Evolutionary conservation across 2,888 invertebrate species (phyloP).

Genomic region (Cephalotes varians): DNA sequence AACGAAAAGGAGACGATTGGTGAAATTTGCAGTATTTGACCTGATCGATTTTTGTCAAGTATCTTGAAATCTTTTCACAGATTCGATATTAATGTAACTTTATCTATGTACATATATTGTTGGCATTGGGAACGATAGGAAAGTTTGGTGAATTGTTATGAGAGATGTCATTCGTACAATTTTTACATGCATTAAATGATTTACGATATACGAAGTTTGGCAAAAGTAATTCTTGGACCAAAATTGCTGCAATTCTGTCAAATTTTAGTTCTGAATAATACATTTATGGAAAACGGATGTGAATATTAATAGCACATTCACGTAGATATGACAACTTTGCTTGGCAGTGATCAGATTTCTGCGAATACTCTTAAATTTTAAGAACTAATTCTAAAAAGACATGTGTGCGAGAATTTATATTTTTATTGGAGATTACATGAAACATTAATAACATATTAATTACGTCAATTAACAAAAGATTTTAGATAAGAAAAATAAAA

Average conservation of each 20-base stretch:
- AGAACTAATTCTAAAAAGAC: not conserved
- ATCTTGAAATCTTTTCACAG: constrained; percentile 1
- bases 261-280: constrained; percentile 22
- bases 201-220: not conserved
- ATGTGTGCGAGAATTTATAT: not conserved
- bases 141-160: not conserved
- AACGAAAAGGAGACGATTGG: not conserved
- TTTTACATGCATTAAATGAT: constrained; percentile 3
- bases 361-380: too few species aligned
- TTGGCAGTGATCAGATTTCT: too few species aligned
- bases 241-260: constrained; percentile 30
- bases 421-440: not conserved
- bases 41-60: constrained; percentile 29
- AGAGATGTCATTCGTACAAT: not conserved
- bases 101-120: not conserved
- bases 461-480: not conserved
- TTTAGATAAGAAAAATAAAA: not conserved
- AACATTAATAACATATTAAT: not conserved
- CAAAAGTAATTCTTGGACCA: not conserved
- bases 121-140: not conserved
- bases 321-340: not conserved
- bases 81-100: not conserved
- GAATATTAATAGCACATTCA: constrained; percentile 34
- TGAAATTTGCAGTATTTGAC: not conserved
- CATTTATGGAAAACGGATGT: constrained; percentile 23